Evolutionary conservation across 1,140 invertebrate genomes (phyloP).

Genomic region (Nasonia giraulti): DNA sequence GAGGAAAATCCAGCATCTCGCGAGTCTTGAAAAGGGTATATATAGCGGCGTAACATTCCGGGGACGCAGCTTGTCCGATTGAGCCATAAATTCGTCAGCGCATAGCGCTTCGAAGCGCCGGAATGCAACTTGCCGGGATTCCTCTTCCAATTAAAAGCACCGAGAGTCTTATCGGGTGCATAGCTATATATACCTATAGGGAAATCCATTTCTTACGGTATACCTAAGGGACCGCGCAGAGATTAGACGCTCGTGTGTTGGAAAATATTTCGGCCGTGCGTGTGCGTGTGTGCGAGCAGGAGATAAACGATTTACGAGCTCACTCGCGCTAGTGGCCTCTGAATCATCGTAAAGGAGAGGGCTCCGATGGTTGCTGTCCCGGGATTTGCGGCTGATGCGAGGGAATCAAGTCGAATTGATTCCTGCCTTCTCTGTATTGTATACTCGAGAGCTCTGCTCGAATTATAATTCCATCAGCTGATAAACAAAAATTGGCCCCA

Average conservation of each 20-base stretch:
- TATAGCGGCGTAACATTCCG: neutral
- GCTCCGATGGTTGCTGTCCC: neutral
- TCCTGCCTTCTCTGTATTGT: no score
- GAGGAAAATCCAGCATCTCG: neutral
- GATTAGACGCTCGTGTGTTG: neutral
- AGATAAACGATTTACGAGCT: constrained; percentile 45
- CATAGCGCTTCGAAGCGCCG: neutral
- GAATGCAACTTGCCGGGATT: neutral
- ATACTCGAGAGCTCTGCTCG: no score
- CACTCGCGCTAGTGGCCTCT: constrained; percentile 18
- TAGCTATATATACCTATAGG: neutral
- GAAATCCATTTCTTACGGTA: neutral
- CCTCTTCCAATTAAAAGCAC: constrained; percentile 24
- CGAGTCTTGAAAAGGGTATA: neutral
- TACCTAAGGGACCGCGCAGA: no score
- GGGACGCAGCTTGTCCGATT: constrained; percentile 5
- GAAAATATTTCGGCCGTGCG: constrained; percentile 4
- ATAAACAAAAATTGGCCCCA: neutral
- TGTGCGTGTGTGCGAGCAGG: neutral
- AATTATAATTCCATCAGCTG: no score
- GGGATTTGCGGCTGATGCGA: no score
- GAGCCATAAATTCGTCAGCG: constrained; percentile 35
- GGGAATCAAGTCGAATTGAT: no score
- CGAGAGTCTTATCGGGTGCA: constrained; percentile 1
- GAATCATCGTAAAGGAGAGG: constrained; percentile 23